Evolutionary conservation across 1,140 invertebrate species (phyloP), one percentile per base, ranked within the genome.

Genomic region (Drosophila rufa): DNA sequence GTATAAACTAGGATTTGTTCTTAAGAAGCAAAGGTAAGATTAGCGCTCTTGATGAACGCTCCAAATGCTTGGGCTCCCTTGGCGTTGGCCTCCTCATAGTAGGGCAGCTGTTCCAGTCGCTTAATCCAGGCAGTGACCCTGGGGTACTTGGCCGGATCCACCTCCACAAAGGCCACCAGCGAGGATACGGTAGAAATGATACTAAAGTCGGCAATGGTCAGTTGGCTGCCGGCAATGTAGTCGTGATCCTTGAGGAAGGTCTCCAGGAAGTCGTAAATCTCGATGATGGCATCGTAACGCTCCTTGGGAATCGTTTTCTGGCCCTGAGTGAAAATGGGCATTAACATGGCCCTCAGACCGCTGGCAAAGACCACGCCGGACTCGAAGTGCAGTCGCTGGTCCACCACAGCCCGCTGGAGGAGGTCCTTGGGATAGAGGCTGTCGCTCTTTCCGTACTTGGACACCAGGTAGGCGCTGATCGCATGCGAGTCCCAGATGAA

Each of bases 121-220:
- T 89, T 75, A 12, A 93, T 40, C 91, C 92, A 92, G 2, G 78
- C 81, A 22, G 30, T 30, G 4, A 83, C 56, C 42, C 79, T 89
- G 0, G 73, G 59, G 61, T 83, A 92, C 62, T 92, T 92, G 17
- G 40, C 7, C 1, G 57, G 14, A 59, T 92, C 84, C 22, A 93
- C 62, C 3, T 85, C 75, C 17, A 91, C 86, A 11, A 77, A 77
- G 12, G 56, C 66, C 76, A 80, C 27, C 79, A 93, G 25, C 66
- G 93, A 82, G 25, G 76, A 80, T 14, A 94, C 78, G 6, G 92
- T 83, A 1, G 93, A 78, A 70, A 92, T 47, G 45, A 93, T 43
- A 79, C 94, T 91, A 22, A 94, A 93, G 81, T 95, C 95, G 17
- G 95, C 95, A 56, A 96, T 93, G 1, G 95, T 95, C 47, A 95